phyloP scores from a whole-genome alignment of 2,797 vertebrate species.

The Erethizon dorsatum region DNA sequence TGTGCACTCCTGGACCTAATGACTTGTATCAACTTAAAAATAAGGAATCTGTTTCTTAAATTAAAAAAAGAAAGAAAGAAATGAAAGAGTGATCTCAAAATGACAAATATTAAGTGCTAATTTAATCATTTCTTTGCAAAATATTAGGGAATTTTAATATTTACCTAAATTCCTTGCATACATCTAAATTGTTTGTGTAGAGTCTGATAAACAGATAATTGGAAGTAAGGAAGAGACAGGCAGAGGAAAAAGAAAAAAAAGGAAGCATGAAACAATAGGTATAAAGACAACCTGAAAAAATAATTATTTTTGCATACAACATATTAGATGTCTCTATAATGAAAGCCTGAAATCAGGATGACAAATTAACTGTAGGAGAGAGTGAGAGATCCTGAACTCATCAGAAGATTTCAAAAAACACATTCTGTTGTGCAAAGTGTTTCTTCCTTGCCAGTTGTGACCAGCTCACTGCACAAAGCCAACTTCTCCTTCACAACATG shows the following conservation, averaged over 20 bases:
- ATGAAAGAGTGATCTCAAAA: not conserved
- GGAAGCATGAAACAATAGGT: not conserved
- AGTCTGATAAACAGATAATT: conserved; percentile 67
- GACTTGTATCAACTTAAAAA: not conserved
- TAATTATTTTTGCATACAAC: not conserved
- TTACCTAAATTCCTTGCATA: conserved; percentile 7
- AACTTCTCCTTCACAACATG: not conserved
- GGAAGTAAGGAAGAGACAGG: conserved; percentile 45
- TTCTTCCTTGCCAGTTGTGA: conserved; percentile 46
- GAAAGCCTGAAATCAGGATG: conserved; percentile 65
- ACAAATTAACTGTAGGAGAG: not conserved
- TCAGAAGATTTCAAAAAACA: conserved; percentile 23
- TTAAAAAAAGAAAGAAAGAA: not conserved
- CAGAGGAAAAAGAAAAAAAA: conserved; percentile 32
- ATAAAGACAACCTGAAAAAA: not conserved
- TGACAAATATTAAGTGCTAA: not conserved
- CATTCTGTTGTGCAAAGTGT: not conserved
- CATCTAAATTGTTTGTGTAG: conserved; percentile 49
- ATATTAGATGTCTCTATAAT: not conserved
- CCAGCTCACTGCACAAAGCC: not conserved
- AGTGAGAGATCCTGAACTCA: conserved; percentile 22
- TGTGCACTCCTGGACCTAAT: not conserved
- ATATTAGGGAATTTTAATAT: conserved; percentile 35
- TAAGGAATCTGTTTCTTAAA: not conserved
- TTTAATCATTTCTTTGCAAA: conserved; percentile 11